These are phyloP conservation scores for Drosophila yakuba DNA, from an alignment of 1,140 invertebrate genomes.

Conservation along the genomic window DNA sequence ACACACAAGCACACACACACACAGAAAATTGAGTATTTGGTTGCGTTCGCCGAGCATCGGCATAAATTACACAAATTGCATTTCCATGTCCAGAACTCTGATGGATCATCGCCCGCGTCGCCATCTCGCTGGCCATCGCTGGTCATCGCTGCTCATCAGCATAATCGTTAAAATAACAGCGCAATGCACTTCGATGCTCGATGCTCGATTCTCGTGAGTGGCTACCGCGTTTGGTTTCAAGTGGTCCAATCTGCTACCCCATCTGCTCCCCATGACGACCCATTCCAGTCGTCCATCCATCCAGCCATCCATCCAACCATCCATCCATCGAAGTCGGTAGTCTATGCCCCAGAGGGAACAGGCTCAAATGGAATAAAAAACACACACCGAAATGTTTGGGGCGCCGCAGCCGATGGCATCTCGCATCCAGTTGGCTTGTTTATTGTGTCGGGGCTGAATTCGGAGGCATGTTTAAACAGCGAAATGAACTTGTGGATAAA, in stretches of 20 bases:
- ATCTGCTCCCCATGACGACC: background rate
- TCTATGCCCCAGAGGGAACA: constrained; percentile 58
- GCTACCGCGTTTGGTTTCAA: constrained; percentile 62
- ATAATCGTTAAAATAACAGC: constrained; percentile 84
- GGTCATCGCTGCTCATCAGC: constrained; percentile 71
- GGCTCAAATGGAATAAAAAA: constrained; percentile 43
- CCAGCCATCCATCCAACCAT: constrained; percentile 1
- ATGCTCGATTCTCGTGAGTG: constrained; percentile 62
- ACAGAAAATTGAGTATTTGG: constrained; percentile 22
- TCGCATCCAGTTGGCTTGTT: constrained; percentile 65
- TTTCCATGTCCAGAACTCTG: constrained; percentile 79
- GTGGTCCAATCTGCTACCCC: constrained; percentile 13
- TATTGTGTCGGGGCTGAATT: constrained; percentile 79
- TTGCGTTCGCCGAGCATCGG: constrained; percentile 53
- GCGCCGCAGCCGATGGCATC: constrained; percentile 48
- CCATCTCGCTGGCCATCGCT: constrained; percentile 21
- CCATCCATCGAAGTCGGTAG: constrained; percentile 23
- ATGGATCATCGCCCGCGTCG: constrained; percentile 79
- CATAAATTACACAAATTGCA: constrained; percentile 84
- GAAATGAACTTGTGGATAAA: constrained; percentile 84
- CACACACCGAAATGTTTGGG: constrained; percentile 49
- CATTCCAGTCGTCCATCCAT: background rate
- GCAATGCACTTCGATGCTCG: constrained; percentile 78
- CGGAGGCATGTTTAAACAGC: constrained; percentile 83
- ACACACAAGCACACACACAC: constrained; percentile 16